These are phyloP conservation scores for Alethe castanea DNA, from an alignment of 2,113 vertebrate species.

Conservation along the genomic window DNA sequence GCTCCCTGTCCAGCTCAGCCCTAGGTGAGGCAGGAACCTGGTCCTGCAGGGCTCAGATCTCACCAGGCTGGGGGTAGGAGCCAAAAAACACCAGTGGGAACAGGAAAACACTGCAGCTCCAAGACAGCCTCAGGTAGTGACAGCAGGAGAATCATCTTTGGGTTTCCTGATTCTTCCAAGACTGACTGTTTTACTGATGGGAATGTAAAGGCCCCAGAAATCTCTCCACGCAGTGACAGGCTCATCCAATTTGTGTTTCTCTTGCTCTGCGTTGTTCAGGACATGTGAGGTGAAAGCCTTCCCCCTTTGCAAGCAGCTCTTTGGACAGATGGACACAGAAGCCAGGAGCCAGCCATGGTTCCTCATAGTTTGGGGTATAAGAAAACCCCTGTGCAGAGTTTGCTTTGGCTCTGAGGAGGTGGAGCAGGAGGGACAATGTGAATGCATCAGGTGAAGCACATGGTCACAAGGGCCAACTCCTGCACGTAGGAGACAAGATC, in stretches of 20 bases:
- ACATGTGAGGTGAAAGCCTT: not conserved
- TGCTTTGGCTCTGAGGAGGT: not conserved
- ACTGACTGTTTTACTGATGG: not conserved
- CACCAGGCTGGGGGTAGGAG: not conserved
- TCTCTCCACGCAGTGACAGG: rapidly evolving
- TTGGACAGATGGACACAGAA: not conserved
- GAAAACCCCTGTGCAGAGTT: not conserved
- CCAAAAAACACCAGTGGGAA: not conserved
- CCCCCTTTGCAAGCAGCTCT: not conserved
- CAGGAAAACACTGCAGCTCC: not conserved
- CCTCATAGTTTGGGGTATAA: not conserved
- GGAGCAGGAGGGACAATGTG: not conserved
- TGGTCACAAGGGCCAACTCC: rapidly evolving
- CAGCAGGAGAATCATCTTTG: not conserved
- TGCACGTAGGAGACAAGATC: rapidly evolving
- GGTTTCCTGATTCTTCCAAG: not conserved
- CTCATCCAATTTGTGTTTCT: not conserved
- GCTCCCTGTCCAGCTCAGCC: not conserved
- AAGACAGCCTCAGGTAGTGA: not conserved
- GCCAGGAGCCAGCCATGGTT: not conserved
- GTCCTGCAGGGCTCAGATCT: not conserved
- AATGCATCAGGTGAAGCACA: not conserved
- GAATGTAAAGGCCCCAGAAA: not conserved
- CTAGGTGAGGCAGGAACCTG: not conserved
- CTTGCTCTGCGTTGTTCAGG: not conserved